Conservation (phyloP, 2,113 vertebrate genomes). For the Prochilodus magdalenae region DNA sequence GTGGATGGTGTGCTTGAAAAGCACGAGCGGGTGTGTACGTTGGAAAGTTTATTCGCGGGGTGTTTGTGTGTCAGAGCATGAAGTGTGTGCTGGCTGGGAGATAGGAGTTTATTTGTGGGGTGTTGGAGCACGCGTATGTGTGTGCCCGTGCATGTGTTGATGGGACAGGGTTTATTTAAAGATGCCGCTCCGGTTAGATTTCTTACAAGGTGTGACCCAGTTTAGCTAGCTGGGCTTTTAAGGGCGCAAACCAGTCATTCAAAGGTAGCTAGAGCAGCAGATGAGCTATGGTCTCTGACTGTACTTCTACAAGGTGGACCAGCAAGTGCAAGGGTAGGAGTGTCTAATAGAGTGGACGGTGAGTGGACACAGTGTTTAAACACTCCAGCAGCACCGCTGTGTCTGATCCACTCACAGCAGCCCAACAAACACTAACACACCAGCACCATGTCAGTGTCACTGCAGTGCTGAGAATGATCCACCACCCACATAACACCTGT, state of each 20-base stretch:
- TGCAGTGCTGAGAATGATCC: too few relatives aligned
- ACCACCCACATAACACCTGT: too few relatives aligned
- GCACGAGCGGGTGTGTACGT: conserved; percentile 36
- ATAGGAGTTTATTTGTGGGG: conserved; percentile 54
- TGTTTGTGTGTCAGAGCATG: conserved; percentile 31
- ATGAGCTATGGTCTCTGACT: too few relatives aligned
- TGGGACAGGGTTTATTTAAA: conserved; percentile 55
- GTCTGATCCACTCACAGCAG: too few relatives aligned
- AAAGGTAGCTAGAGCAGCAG: neutral
- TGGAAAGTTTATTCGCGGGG: conserved; percentile 66
- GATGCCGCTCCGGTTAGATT: conserved; percentile 45
- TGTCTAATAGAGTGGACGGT: too few relatives aligned
- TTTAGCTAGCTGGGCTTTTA: conserved; percentile 43
- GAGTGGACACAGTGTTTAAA: too few relatives aligned
- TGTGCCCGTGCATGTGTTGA: conserved; percentile 29
- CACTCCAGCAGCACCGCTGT: too few relatives aligned
- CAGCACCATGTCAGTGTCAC: too few relatives aligned
- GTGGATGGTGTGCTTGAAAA: neutral
- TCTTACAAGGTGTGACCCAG: conserved; percentile 41
- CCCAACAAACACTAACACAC: too few relatives aligned
- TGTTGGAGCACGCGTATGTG: conserved; percentile 28
- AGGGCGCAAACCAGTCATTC: conserved; percentile 23
- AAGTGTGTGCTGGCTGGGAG: conserved; percentile 19
- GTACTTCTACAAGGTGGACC: too few relatives aligned
- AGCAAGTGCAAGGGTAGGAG: too few relatives aligned